Conservation (phyloP, 2,797 vertebrate species). For the Chelonia mydas region DNA sequence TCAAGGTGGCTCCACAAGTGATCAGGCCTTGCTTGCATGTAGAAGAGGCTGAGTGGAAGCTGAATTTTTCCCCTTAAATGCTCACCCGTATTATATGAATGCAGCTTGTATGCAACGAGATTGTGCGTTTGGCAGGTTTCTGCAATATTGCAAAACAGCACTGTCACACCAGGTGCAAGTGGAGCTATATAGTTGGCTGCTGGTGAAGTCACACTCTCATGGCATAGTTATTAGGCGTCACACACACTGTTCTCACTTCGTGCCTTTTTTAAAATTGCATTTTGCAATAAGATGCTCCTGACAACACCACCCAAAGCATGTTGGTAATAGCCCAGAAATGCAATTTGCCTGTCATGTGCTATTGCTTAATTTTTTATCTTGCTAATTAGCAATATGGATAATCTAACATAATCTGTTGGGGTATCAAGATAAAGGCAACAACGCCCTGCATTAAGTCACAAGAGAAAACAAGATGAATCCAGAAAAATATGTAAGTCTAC, state of each 20-base stretch:
- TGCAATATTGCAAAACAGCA: neutral
- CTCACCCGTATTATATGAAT: accelerated
- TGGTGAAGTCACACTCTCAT: accelerated
- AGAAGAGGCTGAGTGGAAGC: neutral
- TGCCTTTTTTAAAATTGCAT: constrained; percentile 16
- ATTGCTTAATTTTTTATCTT: constrained; percentile 73
- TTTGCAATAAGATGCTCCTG: constrained; percentile 48
- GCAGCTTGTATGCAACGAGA: neutral
- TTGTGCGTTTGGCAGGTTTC: neutral
- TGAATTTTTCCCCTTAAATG: neutral
- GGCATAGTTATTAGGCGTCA: neutral
- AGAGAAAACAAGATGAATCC: neutral
- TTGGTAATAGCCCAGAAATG: constrained; percentile 52
- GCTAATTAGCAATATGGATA: constrained; percentile 56
- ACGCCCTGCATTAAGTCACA: neutral
- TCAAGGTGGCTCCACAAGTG: accelerated
- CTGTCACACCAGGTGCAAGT: neutral
- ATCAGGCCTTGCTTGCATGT: neutral
- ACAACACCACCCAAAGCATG: constrained; percentile 38
- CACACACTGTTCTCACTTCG: neutral
- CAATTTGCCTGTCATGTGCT: constrained; percentile 68
- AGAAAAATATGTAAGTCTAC: neutral
- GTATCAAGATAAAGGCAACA: constrained; percentile 2
- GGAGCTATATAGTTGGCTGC: neutral
- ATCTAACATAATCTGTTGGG: constrained; percentile 52